Evolutionary conservation across 1,140 invertebrate species (phyloP), one percentile per base, ranked within the genome.

Genomic region (Metaphire vulgaris): DNA sequence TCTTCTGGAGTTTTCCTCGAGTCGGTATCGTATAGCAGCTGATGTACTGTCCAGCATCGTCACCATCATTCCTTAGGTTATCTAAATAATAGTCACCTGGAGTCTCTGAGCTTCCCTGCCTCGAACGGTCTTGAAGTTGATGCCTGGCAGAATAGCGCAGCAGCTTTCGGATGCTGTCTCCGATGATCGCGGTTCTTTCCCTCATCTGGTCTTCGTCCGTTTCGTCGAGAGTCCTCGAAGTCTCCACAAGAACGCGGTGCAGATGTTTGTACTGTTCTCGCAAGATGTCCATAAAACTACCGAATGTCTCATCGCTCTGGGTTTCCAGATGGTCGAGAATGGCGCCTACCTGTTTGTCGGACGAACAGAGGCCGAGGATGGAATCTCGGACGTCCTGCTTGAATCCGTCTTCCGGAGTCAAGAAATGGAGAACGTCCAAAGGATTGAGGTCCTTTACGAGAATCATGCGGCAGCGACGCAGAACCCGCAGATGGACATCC

Each of bases 321-420:
- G 75, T 72, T 33, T 78, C 73, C 21, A 78, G 77, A 2, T 72
- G 66, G 41, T 78, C 77, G 31, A 78, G 67, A 67, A 78, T 72
- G 6, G 34, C 68, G 29, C 75, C 75, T n/a, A 76, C 69, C 28
- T 64, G 68, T 64, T 76, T 67, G 31, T 76, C 75, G n/a, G 67
- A 33, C 26, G 75, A 72, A 21, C 32, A 26, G 30, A 34, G 70
- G 32, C 34, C 32, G 1, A 76, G 69, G 1, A 76, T 71, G n/a
- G 56, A 32, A 30, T 76, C 75, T 26, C 68, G 30, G 16, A 33
- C 1, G 15, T 76, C 75, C 26, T 2, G 31, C 26, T 76, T 76
- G 75, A 76, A 72, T 30, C 68, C 68, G 26, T 76, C 75, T n/a
- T 76, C 75, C n/a, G 30, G 64, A 16, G 34, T 65, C 6, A 75